phyloP scores from a whole-genome alignment of 2,888 invertebrate species.

The Altica lythri region DNA sequence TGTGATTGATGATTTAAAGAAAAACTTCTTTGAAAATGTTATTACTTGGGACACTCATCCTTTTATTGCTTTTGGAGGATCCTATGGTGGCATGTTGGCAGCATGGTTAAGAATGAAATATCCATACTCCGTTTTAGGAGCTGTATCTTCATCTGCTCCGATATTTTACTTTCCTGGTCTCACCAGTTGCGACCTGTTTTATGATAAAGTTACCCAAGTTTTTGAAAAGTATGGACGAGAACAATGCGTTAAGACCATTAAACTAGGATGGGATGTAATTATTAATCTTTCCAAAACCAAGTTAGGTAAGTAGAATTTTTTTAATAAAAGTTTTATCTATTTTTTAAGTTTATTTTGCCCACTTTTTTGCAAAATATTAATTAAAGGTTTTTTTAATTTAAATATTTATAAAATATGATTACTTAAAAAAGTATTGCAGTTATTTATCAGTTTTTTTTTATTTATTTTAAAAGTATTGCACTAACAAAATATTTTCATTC shows the following conservation, averaged over 20 bases:
- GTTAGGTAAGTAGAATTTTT: constrained; percentile 10
- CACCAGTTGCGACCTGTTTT: constrained; percentile 77
- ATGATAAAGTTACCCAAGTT: constrained; percentile 77
- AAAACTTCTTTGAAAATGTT: constrained; percentile 37
- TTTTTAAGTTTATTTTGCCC: background rate
- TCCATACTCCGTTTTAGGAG: constrained; percentile 84
- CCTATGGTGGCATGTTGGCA: constrained; percentile 97
- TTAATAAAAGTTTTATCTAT: background rate
- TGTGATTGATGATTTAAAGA: constrained; percentile 68
- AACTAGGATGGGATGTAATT: constrained; percentile 12
- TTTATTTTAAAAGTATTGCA: too few relatives aligned
- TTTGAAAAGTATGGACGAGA: constrained; percentile 61
- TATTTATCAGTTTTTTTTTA: too few relatives aligned
- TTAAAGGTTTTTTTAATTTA: too few relatives aligned
- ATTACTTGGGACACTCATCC: constrained; percentile 63
- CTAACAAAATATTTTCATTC: too few relatives aligned
- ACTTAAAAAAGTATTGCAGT: too few relatives aligned
- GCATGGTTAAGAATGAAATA: constrained; percentile 97
- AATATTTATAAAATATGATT: too few relatives aligned
- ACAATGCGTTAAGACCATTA: constrained; percentile 68
- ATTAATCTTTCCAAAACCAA: constrained; percentile 5
- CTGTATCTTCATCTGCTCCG: constrained; percentile 92
- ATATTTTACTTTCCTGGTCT: constrained; percentile 83
- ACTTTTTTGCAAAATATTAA: too few relatives aligned
- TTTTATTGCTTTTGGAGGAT: constrained; percentile 84